Evolutionary conservation across 2,797 vertebrate genomes (phyloP), one percentile per base, ranked within the genome.

Genomic region (Esox masquinongy): DNA sequence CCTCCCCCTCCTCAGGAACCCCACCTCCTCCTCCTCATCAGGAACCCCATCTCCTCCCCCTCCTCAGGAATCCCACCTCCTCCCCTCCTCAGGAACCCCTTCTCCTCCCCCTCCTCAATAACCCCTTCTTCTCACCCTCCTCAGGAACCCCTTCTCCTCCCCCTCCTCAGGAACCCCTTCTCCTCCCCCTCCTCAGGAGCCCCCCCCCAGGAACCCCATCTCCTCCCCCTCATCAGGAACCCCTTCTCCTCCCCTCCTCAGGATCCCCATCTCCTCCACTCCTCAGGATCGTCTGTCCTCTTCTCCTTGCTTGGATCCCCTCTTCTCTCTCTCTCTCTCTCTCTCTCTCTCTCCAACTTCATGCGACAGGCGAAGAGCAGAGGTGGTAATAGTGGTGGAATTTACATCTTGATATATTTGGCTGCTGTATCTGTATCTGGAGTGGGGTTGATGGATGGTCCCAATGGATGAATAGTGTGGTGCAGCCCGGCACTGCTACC

Each of bases 401-500:
- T 93, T 89, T 91, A 91, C 92, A 92, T 92, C 89, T 91, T 90
- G 92, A 93, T 93, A 50, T 85, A 90, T 89, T 87, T 80, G 80
- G 80, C 83, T 83, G 68, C 81, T 39, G 70, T 71, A 83, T 86
- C 59, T 80, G 77, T 49, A 43, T 61, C 56, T 69, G 74, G 80
- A 53, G 29, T 76, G n/a, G 84, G 81, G 80, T 80, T 92, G 92
- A 94, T 89, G 84, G 89, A 93, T 92, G 81, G 82, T 86, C 90
- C 83, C 43, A 7, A 14, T 47, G 12, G 43, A 47, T 47, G 74
- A 79, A 77, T 26, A 31, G 82, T 75, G 79, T 80, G 84, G 89
- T 83, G 73, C 78, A 61, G 77, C 86, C 5, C 70, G 47, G 79
- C 83, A 80, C 84, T 79, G 81, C 79, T 31, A 17, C 16, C 16